These are phyloP conservation scores for Heliconius melpomene DNA, from an alignment of 1,140 invertebrate genomes.

Conservation along the genomic window DNA sequence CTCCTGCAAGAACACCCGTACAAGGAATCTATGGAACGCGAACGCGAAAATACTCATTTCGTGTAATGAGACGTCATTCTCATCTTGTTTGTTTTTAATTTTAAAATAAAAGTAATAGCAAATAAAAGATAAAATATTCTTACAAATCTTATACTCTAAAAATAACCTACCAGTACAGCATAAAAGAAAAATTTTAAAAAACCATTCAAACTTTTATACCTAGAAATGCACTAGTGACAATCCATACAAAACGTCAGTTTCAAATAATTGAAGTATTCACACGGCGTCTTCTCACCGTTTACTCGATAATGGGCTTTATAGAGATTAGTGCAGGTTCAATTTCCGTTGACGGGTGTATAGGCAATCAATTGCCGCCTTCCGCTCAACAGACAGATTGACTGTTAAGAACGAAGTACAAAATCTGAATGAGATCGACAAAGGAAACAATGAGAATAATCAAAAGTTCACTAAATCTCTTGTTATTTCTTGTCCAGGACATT, in stretches of 20 bases:
- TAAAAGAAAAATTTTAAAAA: background rate
- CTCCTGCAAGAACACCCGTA: too few relatives aligned
- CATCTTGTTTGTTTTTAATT: too few relatives aligned
- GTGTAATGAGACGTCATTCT: too few relatives aligned
- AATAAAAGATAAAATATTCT: too few relatives aligned
- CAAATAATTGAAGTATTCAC: conserved; percentile 38
- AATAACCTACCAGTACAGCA: background rate
- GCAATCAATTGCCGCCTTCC: conserved; percentile 47
- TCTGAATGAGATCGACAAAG: conserved; percentile 17
- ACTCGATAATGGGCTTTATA: conserved; percentile 38
- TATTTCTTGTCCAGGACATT: background rate
- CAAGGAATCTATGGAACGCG: too few relatives aligned
- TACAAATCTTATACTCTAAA: too few relatives aligned
- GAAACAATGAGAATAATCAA: background rate
- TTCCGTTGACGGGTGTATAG: conserved; percentile 16
- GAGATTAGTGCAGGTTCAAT: background rate
- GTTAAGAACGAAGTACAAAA: conserved; percentile 31
- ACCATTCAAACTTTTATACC: background rate
- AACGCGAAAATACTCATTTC: too few relatives aligned
- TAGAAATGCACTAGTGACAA: background rate
- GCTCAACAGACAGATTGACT: conserved; percentile 38
- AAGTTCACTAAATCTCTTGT: background rate
- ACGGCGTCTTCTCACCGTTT: conserved; percentile 12
- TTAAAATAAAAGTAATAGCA: too few relatives aligned
- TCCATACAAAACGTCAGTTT: conserved; percentile 25